phyloP scores from a whole-genome alignment of 2,888 invertebrate species.

The Fissipunctia ypsillon region DNA sequence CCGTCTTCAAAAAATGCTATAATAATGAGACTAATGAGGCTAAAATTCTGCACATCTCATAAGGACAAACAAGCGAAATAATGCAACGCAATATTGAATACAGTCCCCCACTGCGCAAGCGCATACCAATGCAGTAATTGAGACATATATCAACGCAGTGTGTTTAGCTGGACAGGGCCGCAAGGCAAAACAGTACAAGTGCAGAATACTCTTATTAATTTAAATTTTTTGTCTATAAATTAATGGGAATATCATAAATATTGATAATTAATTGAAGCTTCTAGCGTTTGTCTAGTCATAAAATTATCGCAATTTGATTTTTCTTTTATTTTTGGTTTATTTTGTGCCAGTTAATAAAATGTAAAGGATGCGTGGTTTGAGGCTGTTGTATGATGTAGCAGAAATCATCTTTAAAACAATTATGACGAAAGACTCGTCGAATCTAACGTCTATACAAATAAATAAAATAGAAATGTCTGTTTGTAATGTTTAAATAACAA shows the following conservation, averaged over 20 bases:
- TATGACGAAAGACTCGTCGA: background rate
- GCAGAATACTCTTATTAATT: conserved; percentile 54
- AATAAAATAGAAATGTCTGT: too few relatives aligned
- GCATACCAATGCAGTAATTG: conserved; percentile 81
- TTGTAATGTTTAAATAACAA: too few relatives aligned
- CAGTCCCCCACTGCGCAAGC: conserved; percentile 79
- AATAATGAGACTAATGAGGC: conserved; percentile 27
- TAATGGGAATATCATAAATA: conserved; percentile 60
- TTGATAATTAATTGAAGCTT: conserved; percentile 62
- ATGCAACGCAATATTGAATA: conserved; percentile 73
- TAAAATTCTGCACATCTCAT: conserved; percentile 43
- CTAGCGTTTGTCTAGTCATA: conserved; percentile 54
- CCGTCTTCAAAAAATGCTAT: background rate
- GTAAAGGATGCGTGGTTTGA: background rate
- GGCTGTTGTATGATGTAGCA: background rate
- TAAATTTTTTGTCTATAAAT: conserved; percentile 62
- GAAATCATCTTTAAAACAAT: background rate
- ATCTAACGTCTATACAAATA: too few relatives aligned
- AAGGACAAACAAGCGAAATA: conserved; percentile 69
- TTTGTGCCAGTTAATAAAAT: background rate
- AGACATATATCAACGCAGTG: conserved; percentile 83
- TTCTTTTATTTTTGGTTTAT: conserved; percentile 14
- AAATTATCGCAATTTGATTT: conserved; percentile 44
- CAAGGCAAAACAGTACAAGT: conserved; percentile 64
- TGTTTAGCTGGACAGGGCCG: conserved; percentile 60